Percentiles rank a stretch among this genome's conserved stretches.
Conservation (phyloP, 2,888 invertebrate genomes). For the Eupithecia pulchellata region DNA sequence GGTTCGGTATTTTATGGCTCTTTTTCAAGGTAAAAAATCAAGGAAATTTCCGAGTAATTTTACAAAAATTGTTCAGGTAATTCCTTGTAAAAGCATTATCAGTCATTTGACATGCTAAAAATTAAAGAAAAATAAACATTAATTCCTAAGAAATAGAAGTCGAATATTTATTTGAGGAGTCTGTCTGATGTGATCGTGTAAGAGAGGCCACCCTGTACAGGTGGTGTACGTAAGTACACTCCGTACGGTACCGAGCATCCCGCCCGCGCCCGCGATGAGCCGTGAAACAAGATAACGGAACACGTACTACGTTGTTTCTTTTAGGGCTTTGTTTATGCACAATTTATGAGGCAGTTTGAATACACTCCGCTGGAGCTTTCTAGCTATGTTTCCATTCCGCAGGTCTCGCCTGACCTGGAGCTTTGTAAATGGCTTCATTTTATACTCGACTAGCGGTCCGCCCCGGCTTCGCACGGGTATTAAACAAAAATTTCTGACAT, state of each 20-base stretch:
- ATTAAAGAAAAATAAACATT: not conserved
- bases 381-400: not conserved
- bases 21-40: too few species aligned
- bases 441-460: too few species aligned
- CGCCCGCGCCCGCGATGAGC: conserved; percentile 40
- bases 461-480: too few species aligned
- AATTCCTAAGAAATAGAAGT: not conserved
- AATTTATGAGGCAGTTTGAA: conserved; percentile 17
- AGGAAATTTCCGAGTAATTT: too few species aligned
- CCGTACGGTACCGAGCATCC: conserved; percentile 14
- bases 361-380: not conserved
- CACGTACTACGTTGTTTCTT: conserved; percentile 19
- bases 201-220: not conserved
- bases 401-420: not conserved
- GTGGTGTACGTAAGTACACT: not conserved
- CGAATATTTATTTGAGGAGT: not conserved
- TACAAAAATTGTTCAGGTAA: too few species aligned
- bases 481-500: too few species aligned
- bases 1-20: too few species aligned
- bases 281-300: conserved; percentile 44
- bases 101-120: too few species aligned
- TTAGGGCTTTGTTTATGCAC: conserved; percentile 23
- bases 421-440: not conserved
- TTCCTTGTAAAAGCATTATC: too few species aligned
- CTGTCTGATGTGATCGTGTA: not conserved